Evolutionary conservation across 2,888 invertebrate genomes (phyloP), one percentile per base, ranked within the genome.

Genomic region (Minunthozetes semirufus): DNA sequence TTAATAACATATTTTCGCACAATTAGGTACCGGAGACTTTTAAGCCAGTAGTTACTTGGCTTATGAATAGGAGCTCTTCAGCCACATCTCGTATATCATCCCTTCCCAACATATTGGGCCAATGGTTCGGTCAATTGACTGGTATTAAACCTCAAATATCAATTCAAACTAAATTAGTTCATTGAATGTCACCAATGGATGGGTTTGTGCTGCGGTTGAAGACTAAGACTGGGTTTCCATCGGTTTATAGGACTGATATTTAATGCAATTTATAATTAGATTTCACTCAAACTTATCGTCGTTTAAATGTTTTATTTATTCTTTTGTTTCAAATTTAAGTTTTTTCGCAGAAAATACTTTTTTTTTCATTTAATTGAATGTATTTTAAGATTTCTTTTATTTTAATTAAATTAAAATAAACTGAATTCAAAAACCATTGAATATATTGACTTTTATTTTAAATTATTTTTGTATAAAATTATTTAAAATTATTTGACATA

Each of bases 1-100:
- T 48, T 48, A 48, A n/a, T 48, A 48, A 48, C 48, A 48, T 48
- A 11, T 56, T 13, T 56, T 56, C 29, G 13, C 27, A 3, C 25
- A 33, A 59, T 25, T 25, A 73, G 73, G 74, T 74, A 3, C 76
- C 76, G 13, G 72, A 48, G 4, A 71, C 72, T 5, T 76, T 76
- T 38, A 76, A 50, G 25, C 76, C 76, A 48, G 75, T 72, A 0
- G 76, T 76, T 29, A 76, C 76, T 38, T 76, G 76, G 76, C 73
- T 76, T 15, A 63, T 76, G 50, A 75, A 76, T 17, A 72, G 76
- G 0, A 76, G 29, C 29, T 73, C 72, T 33, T 4, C 42, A 15
- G 38, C 48, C 19, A 22, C 48, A n/a, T 38, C 74, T 9, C 22
- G 33, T 4, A 27, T 63, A 2, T n/a, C 61, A 63, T 63, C 61